A percentile compares a stretch with the other conserved stretches of the same genome.
Conservation (phyloP, 2,888 invertebrate genomes). For the Mechanitis messenoides region DNA sequence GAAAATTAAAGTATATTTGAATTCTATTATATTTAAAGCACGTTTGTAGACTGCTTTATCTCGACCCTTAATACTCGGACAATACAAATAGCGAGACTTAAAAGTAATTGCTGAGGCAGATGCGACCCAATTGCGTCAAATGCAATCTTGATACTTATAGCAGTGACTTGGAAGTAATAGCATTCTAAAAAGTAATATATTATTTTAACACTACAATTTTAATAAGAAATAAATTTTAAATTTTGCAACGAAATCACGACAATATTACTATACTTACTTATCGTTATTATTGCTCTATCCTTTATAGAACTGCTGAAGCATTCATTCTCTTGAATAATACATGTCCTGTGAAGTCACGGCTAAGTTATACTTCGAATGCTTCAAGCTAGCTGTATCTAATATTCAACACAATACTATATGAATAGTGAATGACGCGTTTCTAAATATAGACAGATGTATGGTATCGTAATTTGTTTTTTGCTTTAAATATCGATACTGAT, state of each 20-base stretch:
- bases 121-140: too few species aligned
- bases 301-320: constrained; percentile 8
- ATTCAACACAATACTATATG: constrained; percentile 8
- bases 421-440: constrained; percentile 1
- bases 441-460: not conserved
- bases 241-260: not conserved
- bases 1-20: too few species aligned
- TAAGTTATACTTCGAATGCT: not conserved
- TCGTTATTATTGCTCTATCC: constrained; percentile 10
- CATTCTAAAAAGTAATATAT: too few species aligned
- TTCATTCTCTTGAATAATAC: constrained; percentile 15
- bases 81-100: too few species aligned
- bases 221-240: not conserved
- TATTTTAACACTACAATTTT: too few species aligned
- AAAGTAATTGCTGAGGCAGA: too few species aligned
- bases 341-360: constrained; percentile 9
- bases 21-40: too few species aligned
- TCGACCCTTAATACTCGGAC: too few species aligned
- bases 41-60: too few species aligned
- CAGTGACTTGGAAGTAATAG: too few species aligned
- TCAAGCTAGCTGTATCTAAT: constrained; percentile 8
- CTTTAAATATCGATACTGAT: too few species aligned
- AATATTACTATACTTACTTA: not conserved
- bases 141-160: too few species aligned
- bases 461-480: not conserved